Conservation (phyloP, 2,888 invertebrate genomes). For the Euclidia mi region DNA sequence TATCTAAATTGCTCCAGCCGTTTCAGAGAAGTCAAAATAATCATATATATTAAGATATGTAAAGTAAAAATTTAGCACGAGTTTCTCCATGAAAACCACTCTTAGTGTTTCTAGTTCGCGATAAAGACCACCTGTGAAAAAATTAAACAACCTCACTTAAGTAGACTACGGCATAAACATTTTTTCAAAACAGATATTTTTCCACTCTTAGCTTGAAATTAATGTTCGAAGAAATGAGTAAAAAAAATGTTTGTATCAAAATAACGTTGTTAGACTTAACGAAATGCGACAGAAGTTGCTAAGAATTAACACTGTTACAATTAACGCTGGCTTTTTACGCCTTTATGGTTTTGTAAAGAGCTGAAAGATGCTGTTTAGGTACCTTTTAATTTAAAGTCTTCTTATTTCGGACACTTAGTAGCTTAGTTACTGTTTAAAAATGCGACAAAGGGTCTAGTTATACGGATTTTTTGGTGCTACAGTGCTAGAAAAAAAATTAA, state of each 20-base stretch:
- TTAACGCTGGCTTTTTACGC: background rate
- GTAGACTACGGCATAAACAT: background rate
- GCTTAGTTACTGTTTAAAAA: too few relatives aligned
- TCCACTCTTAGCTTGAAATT: background rate
- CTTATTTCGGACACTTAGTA: too few relatives aligned
- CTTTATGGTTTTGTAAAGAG: background rate
- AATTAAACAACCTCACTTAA: background rate
- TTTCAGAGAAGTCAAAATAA: too few relatives aligned
- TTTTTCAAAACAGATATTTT: background rate
- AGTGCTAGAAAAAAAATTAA: too few relatives aligned
- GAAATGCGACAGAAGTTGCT: background rate
- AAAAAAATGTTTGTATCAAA: constrained; percentile 3
- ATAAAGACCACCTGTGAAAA: background rate
- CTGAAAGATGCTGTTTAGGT: background rate
- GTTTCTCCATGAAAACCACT: too few relatives aligned
- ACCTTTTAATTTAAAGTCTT: too few relatives aligned
- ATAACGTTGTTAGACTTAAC: background rate
- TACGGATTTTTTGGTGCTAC: too few relatives aligned
- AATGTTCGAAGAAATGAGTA: constrained; percentile 1
- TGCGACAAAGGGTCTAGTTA: too few relatives aligned
- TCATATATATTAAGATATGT: too few relatives aligned
- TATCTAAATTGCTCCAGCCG: too few relatives aligned
- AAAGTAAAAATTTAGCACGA: too few relatives aligned
- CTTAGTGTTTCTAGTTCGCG: too few relatives aligned
- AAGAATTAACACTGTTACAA: background rate